Conservation (phyloP, 2,113 vertebrate genomes). For the Macrotis lagotis region DNA sequence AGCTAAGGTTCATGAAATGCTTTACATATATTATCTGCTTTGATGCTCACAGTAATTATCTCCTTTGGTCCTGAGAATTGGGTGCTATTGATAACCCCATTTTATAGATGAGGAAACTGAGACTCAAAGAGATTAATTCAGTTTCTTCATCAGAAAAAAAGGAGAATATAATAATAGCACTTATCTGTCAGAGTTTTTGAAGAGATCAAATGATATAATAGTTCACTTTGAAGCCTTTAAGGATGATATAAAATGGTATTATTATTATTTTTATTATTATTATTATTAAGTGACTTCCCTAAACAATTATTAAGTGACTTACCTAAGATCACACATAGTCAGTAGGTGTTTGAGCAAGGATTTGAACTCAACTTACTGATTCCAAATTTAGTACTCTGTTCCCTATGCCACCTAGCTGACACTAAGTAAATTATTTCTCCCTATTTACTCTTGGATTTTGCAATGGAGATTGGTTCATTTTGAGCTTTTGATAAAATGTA, state of each 20-base stretch:
- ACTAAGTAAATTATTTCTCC: slow-evolving; percentile 30
- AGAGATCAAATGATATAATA: neutral
- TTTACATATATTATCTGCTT: neutral
- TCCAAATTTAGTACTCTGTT: neutral
- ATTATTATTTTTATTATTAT: neutral
- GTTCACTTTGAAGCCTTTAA: neutral
- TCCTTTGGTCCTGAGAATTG: neutral
- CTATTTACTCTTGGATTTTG: slow-evolving; percentile 24
- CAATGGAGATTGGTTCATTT: slow-evolving; percentile 21
- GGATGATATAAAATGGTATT: neutral
- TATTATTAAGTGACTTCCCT: neutral
- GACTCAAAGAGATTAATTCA: neutral
- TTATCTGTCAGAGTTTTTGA: neutral
- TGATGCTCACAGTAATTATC: neutral
- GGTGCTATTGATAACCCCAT: neutral
- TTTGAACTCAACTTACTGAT: neutral
- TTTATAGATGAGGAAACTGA: neutral
- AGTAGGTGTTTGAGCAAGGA: neutral
- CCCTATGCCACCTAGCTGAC: neutral
- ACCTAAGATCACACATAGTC: neutral
- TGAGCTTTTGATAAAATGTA: neutral
- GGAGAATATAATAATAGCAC: neutral
- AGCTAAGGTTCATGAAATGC: neutral
- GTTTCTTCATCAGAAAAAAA: neutral
- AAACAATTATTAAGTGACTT: neutral